These are phyloP conservation scores for Cheirogaleus medius DNA, from an alignment of 2,113 vertebrate species.

Conservation along the genomic window DNA sequence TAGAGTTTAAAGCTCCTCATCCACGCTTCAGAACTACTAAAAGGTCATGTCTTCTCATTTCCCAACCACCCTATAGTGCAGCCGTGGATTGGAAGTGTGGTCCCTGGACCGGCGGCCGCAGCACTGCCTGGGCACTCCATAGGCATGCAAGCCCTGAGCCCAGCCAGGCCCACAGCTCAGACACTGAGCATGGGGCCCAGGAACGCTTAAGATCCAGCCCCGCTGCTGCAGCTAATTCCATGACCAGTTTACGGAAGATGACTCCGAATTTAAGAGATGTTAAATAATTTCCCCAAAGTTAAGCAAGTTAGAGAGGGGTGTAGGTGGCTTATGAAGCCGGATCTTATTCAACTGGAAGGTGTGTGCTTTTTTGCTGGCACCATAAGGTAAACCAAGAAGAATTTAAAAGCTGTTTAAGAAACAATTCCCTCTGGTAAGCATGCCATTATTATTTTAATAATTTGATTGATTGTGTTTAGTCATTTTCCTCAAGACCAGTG, in stretches of 20 bases:
- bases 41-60: too few species aligned
- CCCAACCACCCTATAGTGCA: not conserved
- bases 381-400: not conserved
- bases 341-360: not conserved
- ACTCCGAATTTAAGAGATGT: not conserved
- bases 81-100: not conserved
- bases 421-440: not conserved
- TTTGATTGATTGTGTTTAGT: not conserved
- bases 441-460: not conserved
- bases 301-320: too few species aligned
- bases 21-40: not conserved
- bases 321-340: not conserved
- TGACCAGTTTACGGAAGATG: not conserved
- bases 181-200: too few species aligned
- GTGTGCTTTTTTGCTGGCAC: too few species aligned
- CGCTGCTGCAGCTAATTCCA: rapidly evolving
- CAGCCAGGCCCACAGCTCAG: not conserved
- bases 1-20: not conserved
- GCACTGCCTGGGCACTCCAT: rapidly evolving
- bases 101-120: rapidly evolving
- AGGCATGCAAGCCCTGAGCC: not conserved
- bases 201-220: not conserved
- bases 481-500: not conserved
- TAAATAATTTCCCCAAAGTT: not conserved
- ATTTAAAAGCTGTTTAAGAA: not conserved